A percentile compares a stretch with the other conserved stretches of the same genome.
Evolutionary conservation across 2,113 vertebrate genomes (phyloP).

Genomic region (Erythrolamprus reginae): DNA sequence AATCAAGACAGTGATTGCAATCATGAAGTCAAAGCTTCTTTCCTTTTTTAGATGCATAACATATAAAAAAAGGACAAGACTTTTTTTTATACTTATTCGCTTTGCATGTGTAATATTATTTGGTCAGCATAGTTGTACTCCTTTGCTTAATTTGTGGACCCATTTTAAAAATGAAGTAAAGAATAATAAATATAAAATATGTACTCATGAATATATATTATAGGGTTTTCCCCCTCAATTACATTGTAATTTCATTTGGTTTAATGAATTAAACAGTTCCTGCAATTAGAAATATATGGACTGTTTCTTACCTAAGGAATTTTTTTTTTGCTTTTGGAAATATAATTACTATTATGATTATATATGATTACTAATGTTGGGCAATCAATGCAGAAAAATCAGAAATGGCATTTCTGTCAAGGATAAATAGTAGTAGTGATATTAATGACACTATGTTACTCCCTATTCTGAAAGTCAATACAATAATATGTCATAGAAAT

Average conservation of each 20-base stretch:
- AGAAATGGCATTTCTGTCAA: constrained; percentile 4
- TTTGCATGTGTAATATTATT: neutral
- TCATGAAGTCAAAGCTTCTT: neutral
- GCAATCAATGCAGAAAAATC: neutral
- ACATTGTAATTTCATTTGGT: neutral
- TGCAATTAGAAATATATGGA: constrained; percentile 10
- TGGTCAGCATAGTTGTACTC: neutral
- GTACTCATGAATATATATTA: neutral
- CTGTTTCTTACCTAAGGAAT: constrained; percentile 9
- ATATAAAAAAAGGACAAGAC: neutral
- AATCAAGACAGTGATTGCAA: neutral
- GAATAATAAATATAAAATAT: neutral
- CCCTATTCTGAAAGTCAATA: constrained; percentile 31
- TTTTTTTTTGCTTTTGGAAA: constrained; percentile 29
- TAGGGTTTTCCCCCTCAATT: neutral
- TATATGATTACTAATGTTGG: constrained; percentile 37
- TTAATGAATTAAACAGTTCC: neutral
- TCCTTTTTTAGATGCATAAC: neutral
- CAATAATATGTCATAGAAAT: constrained; percentile 28
- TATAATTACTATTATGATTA: constrained; percentile 24
- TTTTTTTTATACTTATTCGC: neutral
- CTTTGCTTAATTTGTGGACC: neutral
- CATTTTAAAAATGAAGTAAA: neutral
- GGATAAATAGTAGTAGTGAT: constrained; percentile 47
- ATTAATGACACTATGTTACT: constrained; percentile 34